A percentile compares a stretch with the other conserved stretches of the same genome.
These are phyloP conservation scores for Salminus brasiliensis DNA, from an alignment of 2,113 vertebrate genomes.

Conservation along the genomic window DNA sequence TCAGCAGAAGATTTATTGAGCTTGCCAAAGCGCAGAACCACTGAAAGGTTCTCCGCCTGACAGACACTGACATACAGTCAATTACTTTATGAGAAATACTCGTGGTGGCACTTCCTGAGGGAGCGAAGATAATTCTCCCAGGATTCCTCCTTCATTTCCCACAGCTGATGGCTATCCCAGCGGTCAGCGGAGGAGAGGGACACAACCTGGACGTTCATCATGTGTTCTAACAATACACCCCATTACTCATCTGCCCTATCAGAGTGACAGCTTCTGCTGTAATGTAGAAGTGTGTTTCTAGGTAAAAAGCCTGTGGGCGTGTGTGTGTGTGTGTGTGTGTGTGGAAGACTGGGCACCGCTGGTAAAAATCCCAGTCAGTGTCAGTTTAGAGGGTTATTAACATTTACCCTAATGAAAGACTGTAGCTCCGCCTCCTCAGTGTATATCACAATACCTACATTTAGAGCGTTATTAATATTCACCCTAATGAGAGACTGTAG, in stretches of 20 bases:
- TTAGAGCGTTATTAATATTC: too few relatives aligned
- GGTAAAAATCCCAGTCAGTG: too few relatives aligned
- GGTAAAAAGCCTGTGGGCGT: neutral
- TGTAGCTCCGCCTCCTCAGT: too few relatives aligned
- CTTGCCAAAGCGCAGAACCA: neutral
- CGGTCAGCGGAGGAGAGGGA: conserved; percentile 4
- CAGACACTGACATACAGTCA: conserved; percentile 48
- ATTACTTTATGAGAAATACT: conserved; percentile 47
- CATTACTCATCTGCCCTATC: neutral
- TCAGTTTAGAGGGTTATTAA: too few relatives aligned
- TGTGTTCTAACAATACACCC: neutral
- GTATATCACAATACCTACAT: too few relatives aligned
- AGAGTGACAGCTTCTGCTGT: neutral
- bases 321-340: neutral
- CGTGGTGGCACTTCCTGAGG: conserved; percentile 26
- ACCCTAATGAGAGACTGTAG: too few relatives aligned
- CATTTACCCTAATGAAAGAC: too few relatives aligned
- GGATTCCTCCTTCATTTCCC: conserved; percentile 3
- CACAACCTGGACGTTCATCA: neutral
- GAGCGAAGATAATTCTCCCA: conserved; percentile 18
- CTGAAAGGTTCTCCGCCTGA: conserved; percentile 28
- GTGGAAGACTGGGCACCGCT: neutral
- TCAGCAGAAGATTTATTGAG: conserved; percentile 47
- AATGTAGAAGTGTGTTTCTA: neutral
- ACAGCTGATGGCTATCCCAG: neutral